phyloP scores from a whole-genome alignment of 1,140 invertebrate species.

The Wasmannia auropunctata region DNA sequence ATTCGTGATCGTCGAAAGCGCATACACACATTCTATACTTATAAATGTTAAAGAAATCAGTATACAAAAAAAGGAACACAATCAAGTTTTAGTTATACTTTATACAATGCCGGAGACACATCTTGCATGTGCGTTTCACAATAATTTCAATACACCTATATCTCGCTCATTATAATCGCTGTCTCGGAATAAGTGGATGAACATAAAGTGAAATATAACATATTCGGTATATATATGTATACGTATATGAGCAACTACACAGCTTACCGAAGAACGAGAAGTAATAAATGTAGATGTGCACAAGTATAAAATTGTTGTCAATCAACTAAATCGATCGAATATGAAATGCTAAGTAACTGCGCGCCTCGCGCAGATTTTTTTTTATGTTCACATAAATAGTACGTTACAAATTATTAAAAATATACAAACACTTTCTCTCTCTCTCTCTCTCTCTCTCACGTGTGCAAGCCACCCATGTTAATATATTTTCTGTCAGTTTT shows the following conservation, averaged over 20 bases:
- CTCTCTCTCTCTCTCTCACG: background rate
- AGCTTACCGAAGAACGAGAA: background rate
- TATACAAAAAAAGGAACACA: conserved; percentile 51
- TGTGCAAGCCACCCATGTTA: background rate
- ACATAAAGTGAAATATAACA: background rate
- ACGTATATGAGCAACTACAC: background rate
- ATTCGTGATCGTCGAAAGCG: background rate
- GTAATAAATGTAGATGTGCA: conserved; percentile 17
- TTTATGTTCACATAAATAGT: conserved; percentile 40
- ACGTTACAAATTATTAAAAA: conserved; percentile 46
- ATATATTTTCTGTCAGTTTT: background rate
- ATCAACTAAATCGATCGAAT: background rate
- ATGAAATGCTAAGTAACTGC: background rate
- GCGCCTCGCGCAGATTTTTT: background rate
- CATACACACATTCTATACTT: conserved; percentile 9
- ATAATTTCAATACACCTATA: background rate
- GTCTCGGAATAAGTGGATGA: background rate
- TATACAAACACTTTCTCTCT: conserved; percentile 17
- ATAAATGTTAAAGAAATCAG: conserved; percentile 24
- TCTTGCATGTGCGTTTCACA: background rate
- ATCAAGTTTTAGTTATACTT: background rate
- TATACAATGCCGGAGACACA: background rate
- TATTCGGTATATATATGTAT: background rate
- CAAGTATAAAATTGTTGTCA: conserved; percentile 30
- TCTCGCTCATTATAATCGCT: background rate